These are phyloP conservation scores for Corvus hawaiiensis DNA, from an alignment of 2,113 vertebrate genomes.

Conservation along the genomic window DNA sequence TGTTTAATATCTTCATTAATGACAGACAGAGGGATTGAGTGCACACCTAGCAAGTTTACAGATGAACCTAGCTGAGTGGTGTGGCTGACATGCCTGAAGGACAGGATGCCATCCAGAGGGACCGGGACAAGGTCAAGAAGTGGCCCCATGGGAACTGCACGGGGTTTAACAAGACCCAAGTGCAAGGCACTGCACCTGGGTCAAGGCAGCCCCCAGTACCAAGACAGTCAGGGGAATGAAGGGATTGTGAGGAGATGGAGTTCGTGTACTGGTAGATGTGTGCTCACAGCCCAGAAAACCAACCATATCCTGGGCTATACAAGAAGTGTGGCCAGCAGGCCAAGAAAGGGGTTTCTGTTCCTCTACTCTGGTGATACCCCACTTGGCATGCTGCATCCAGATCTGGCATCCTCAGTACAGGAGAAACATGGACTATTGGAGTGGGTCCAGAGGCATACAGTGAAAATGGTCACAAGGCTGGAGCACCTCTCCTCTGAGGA, in stretches of 20 bases:
- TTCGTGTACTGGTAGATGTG: not conserved
- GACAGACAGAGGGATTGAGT: not conserved
- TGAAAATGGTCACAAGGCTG: not conserved
- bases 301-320: not conserved
- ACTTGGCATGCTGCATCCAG: not conserved
- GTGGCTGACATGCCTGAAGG: not conserved
- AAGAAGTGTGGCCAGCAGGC: not conserved
- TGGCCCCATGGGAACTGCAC: not conserved
- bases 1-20: not conserved
- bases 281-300: not conserved
- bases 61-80: not conserved
- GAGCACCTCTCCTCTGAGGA: not conserved
- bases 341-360: not conserved
- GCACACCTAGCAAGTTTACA: not conserved
- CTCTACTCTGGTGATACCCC: not conserved
- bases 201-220: not conserved
- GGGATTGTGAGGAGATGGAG: not conserved
- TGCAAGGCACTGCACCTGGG: not conserved
- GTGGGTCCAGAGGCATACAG: rapidly evolving
- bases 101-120: not conserved
- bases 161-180: not conserved
- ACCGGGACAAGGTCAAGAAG: not conserved
- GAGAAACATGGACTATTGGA: not conserved
- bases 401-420: not conserved
- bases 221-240: not conserved